Conservation (phyloP, 2,797 vertebrate species). For the Acanthiza pusilla region DNA sequence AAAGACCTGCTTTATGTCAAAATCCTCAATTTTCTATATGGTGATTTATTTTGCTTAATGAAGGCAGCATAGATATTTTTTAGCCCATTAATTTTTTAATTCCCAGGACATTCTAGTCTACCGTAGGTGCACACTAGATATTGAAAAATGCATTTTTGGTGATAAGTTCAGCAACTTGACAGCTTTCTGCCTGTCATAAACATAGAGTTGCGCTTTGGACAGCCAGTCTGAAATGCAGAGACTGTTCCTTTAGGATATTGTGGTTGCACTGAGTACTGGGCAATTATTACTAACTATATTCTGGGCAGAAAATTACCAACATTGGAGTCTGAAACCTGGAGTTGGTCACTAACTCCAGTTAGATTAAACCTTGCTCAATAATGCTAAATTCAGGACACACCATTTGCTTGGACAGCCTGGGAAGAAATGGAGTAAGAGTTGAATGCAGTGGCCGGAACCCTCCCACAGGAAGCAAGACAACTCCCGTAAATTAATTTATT, state of each 20-base stretch:
- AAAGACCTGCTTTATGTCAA: background rate
- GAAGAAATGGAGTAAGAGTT: background rate
- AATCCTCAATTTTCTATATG: background rate
- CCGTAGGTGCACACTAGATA: background rate
- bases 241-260: background rate
- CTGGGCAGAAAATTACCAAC: background rate
- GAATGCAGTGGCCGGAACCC: background rate
- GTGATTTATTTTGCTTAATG: background rate
- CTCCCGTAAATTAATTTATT: background rate
- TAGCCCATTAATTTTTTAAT: constrained; percentile 33
- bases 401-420: background rate
- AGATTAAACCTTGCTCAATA: background rate
- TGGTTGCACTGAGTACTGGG: background rate
- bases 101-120: background rate
- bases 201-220: background rate
- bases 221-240: background rate
- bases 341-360: background rate
- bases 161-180: background rate
- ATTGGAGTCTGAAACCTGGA: background rate
- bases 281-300: background rate
- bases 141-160: constrained; percentile 17
- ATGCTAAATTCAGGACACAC: background rate
- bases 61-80: background rate
- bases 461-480: background rate
- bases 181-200: background rate